These are phyloP conservation scores for Aspidapion aeneum DNA, from an alignment of 2,888 invertebrate species.

Conservation along the genomic window DNA sequence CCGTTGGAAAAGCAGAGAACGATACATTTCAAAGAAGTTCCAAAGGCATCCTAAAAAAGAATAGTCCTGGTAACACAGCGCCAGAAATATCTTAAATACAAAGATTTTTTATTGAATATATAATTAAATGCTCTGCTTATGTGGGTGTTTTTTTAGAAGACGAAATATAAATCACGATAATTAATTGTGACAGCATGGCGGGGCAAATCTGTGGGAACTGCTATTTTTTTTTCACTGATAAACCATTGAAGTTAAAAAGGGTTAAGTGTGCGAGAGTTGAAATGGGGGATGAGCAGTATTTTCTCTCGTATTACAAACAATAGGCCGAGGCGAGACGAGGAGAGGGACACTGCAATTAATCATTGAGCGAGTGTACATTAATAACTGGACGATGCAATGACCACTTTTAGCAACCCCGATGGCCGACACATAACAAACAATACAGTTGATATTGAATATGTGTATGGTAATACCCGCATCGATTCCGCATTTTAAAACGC, in stretches of 20 bases:
- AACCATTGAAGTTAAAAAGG: constrained; percentile 20
- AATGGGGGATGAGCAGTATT: not conserved
- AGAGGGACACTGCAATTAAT: constrained; percentile 31
- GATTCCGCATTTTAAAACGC: not conserved
- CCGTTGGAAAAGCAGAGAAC: too few relatives aligned
- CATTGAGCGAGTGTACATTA: constrained; percentile 42
- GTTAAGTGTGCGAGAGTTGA: constrained; percentile 13
- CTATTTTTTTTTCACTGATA: not conserved
- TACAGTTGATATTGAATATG: not conserved
- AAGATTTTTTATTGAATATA: too few relatives aligned
- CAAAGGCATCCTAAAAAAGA: too few relatives aligned
- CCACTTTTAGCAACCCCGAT: constrained; percentile 30
- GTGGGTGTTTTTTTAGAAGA: not conserved
- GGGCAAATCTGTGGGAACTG: not conserved
- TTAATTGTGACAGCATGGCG: not conserved
- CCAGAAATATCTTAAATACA: too few relatives aligned
- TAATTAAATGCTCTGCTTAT: too few relatives aligned
- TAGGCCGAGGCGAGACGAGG: constrained; percentile 2
- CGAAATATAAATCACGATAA: not conserved
- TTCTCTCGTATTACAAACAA: not conserved
- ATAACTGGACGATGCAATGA: constrained; percentile 42
- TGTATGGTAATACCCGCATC: not conserved
- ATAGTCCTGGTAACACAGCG: too few relatives aligned
- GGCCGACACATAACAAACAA: not conserved
- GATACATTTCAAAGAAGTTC: too few relatives aligned